Evolutionary conservation across 2,797 vertebrate genomes (phyloP), one percentile per base, ranked within the genome.

Genomic region (Champsocephalus esox): DNA sequence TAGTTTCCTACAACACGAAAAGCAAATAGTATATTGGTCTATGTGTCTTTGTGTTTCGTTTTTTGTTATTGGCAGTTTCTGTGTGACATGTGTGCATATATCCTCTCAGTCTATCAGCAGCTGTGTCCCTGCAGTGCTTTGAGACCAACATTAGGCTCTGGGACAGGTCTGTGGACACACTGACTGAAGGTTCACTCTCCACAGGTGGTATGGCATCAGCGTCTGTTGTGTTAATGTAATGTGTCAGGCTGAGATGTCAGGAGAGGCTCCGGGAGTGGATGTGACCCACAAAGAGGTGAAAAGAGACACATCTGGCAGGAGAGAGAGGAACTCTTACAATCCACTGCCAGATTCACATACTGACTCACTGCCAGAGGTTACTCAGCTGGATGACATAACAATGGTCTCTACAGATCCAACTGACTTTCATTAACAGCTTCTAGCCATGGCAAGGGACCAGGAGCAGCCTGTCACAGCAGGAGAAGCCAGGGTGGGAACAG

Each of bases 181-280:
- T 65, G 49, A 49, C 50, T 19, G 16, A 0, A n/a, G 60, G 58
- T 62, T 71, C 51, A 55, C 48, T 62, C 68, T 64, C 46, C 73
- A 54, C 70, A 50, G 56, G 63, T 55, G 63, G 56, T 52, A 4
- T 24, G 17, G 54, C 65, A 55, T 79, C 70, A 66, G 60, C 63
- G 41, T 72, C 28, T 71, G 63, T 52, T 66, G 75, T 82, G 69
- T 68, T 76, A 51, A 80, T 78, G 73, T 66, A 61, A 82, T 59
- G 65, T 66, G 70, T 77, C 77, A 55, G 1, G 67, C 57, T 76
- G 77, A n/a, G 71, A 41, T 43, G 77, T 79, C 79, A 68, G 68
- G 61, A 75, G 72, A 66, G 32, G 54, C 70, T 79, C 66, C 50
- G 28, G 68, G 64, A 77, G 67, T 68, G 54, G 77, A 76, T 67